Conservation (phyloP, 2,888 invertebrate genomes). For the Pollenia labialis region DNA sequence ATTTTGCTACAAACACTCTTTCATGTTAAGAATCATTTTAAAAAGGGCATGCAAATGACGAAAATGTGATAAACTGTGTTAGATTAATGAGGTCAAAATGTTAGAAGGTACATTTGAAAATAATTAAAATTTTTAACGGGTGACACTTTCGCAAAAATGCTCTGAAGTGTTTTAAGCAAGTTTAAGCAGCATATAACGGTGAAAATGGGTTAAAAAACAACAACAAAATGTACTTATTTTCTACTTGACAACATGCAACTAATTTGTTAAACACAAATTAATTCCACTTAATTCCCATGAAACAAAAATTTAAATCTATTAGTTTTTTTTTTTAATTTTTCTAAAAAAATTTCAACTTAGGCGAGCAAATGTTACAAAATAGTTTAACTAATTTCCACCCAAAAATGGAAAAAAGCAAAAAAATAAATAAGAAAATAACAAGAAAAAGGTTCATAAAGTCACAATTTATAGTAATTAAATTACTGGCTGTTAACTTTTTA, state of each 20-base stretch:
- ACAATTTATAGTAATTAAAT: constrained; percentile 73
- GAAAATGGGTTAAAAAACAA: not conserved
- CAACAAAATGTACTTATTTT: too few species aligned
- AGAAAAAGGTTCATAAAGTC: constrained; percentile 68
- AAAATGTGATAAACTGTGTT: too few species aligned
- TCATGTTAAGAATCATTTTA: too few species aligned
- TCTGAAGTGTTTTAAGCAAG: too few species aligned
- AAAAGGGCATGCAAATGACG: too few species aligned
- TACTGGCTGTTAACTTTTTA: constrained; percentile 72
- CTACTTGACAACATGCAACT: constrained; percentile 2
- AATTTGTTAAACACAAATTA: constrained; percentile 40
- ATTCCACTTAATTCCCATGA: constrained; percentile 32
- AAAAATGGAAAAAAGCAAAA: not conserved
- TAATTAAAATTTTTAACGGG: too few species aligned
- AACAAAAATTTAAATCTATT: not conserved
- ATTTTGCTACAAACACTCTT: too few species aligned
- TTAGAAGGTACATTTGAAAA: too few species aligned
- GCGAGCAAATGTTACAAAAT: constrained; percentile 22
- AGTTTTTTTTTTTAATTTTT: not conserved
- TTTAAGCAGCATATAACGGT: not conserved
- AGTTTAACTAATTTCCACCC: constrained; percentile 21
- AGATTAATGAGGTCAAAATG: too few species aligned
- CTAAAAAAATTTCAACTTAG: not conserved
- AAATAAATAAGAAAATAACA: constrained; percentile 6
- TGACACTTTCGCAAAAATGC: too few species aligned